Evolutionary conservation across 2,888 invertebrate genomes (phyloP).

Genomic region (Lagria hirta): DNA sequence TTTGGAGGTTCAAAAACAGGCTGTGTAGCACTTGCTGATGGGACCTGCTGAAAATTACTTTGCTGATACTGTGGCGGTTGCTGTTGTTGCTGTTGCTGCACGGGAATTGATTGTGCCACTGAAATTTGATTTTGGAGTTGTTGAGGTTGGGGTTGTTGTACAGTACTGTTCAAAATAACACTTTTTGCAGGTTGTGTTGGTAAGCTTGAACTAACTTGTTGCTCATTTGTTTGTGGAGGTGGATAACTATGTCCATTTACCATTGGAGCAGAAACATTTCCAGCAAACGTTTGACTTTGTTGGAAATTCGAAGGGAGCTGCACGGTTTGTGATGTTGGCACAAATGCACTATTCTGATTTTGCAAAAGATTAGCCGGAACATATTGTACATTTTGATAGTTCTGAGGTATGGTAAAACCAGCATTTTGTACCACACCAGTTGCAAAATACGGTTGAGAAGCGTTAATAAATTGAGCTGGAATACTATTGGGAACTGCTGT

Average conservation of each 20-base stretch:
- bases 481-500: slow-evolving; percentile 41
- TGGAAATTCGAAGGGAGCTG: slow-evolving; percentile 47
- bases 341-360: slow-evolving; percentile 51
- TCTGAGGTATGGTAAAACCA: slow-evolving; percentile 41
- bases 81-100: slow-evolving; percentile 24
- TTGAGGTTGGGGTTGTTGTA: slow-evolving; percentile 33
- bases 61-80: slow-evolving; percentile 35
- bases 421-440: slow-evolving; percentile 43
- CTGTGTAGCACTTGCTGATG: slow-evolving; percentile 9
- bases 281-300: slow-evolving; percentile 51
- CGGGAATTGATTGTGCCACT: slow-evolving; percentile 25
- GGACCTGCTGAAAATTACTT: slow-evolving; percentile 34
- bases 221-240: slow-evolving; percentile 29
- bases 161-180: slow-evolving; percentile 40
- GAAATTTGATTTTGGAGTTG: slow-evolving; percentile 40
- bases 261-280: slow-evolving; percentile 43
- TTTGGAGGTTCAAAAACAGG: slow-evolving; percentile 17
- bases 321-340: slow-evolving; percentile 50
- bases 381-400: slow-evolving; percentile 49
- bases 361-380: slow-evolving; percentile 50
- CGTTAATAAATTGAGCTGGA: slow-evolving; percentile 48
- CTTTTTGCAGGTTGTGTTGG: slow-evolving; percentile 49
- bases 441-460: slow-evolving; percentile 46
- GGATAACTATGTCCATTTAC: slow-evolving; percentile 50
- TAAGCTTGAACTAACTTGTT: slow-evolving; percentile 42